Conservation (phyloP, 1,140 invertebrate species). For the Antheraea pernyi region DNA sequence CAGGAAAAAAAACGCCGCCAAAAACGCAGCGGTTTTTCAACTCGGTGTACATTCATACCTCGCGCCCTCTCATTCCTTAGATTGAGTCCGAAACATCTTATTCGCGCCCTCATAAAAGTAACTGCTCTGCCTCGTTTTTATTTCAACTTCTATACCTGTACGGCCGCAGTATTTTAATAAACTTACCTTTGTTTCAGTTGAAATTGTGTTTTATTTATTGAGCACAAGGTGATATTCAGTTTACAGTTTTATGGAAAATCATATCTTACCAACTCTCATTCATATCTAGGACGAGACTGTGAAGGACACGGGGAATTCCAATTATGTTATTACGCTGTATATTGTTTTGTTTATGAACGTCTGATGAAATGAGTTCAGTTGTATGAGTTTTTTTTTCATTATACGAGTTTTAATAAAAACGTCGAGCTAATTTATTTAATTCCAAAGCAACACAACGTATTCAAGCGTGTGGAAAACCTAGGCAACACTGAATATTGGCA, state of each 20-base stretch:
- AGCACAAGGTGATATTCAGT: slow-evolving; percentile 35
- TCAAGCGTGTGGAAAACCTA: too few relatives aligned
- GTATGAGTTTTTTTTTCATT: neutral
- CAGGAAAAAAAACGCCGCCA: neutral
- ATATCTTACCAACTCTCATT: slow-evolving; percentile 68
- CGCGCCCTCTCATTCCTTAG: slow-evolving; percentile 64
- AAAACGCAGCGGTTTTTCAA: slow-evolving; percentile 16
- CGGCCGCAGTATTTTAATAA: slow-evolving; percentile 79
- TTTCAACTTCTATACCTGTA: slow-evolving; percentile 77
- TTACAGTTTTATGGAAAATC: slow-evolving; percentile 33
- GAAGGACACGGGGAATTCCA: slow-evolving; percentile 75
- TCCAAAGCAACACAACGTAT: too few relatives aligned
- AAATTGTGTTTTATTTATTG: slow-evolving; percentile 34
- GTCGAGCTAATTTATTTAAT: neutral
- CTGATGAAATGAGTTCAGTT: slow-evolving; percentile 13
- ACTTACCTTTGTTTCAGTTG: slow-evolving; percentile 37
- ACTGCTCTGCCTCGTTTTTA: slow-evolving; percentile 78
- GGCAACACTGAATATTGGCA: too few relatives aligned
- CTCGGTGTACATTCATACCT: slow-evolving; percentile 39
- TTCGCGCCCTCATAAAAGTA: slow-evolving; percentile 79
- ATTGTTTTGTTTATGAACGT: slow-evolving; percentile 25
- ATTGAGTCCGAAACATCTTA: slow-evolving; percentile 78
- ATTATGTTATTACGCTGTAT: slow-evolving; percentile 71
- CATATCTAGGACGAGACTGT: slow-evolving; percentile 73
- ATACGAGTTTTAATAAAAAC: neutral